Evolutionary conservation across 2,113 vertebrate genomes (phyloP), one percentile per base, ranked within the genome.

Genomic region (Callipepla squamata): DNA sequence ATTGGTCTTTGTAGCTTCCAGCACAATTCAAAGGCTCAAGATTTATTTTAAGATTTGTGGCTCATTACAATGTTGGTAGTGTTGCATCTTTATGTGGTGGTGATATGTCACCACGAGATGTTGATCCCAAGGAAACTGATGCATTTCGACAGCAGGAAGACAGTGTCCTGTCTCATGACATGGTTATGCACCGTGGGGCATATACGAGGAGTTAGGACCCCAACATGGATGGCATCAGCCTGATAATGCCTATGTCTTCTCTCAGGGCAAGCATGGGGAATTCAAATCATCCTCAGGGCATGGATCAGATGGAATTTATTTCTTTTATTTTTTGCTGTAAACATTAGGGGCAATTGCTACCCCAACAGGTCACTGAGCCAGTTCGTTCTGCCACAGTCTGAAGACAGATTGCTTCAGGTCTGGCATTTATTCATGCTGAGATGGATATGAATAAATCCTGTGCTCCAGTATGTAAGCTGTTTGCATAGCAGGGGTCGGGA

Each of bases 361-460:
- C 40, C 87, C 47, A 78, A 44, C 23, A 94, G 79, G 89, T 92
- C 91, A 87, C 9, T 82, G 58, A 95, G 85, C n/a, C 82, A 90
- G 68, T 51, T 91, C 32, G 3, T 66, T 87, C 61, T 96, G 79
- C 59, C 59, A 62, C 30, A 53, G 45, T 57, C 47, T 77, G 72
- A 87, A 79, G 75, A 92, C 59, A 36, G 63, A 61, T 87, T 85
- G 87, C 84, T 95, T 85, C 74, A 66, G 38, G 70, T 93, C 85
- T 85, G 61, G 23, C 45, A 32, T 61, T 76, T 90, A 68, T 85
- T 94, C 48, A 8, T 82, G 45, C 63, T 50, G 40, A 57, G 67
- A 50, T 62, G 78, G 59, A 17, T 73, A 44, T 83, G 72, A 85
- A 73, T 89, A 77, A 93, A 59, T 67, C 20, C 53, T 67, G 61